A percentile compares a stretch with the other conserved stretches of the same genome.
Evolutionary conservation across 1,140 invertebrate species (phyloP).

Genomic region (Cyphomyrmex costatus): DNA sequence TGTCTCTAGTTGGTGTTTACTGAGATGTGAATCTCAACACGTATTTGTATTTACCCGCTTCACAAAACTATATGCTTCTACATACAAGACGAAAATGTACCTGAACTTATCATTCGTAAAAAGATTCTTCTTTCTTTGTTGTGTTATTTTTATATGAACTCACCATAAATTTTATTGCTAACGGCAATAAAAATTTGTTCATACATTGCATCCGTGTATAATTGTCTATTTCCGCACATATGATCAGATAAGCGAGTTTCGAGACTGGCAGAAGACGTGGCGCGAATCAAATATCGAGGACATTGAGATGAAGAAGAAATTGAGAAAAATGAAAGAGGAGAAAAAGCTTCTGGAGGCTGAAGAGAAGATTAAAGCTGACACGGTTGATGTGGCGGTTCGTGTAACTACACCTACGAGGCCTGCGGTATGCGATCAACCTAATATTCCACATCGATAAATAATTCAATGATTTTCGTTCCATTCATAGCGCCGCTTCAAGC

Average conservation of each 20-base stretch:
- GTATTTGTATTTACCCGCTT: background rate
- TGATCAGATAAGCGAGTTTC: conserved; percentile 73
- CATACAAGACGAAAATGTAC: conserved; percentile 21
- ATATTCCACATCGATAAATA: conserved; percentile 39
- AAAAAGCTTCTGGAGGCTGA: conserved; percentile 63
- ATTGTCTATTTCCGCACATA: conserved; percentile 48
- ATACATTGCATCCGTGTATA: conserved; percentile 2
- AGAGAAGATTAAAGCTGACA: conserved; percentile 62
- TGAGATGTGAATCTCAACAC: background rate
- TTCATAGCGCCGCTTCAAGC: background rate
- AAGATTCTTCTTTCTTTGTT: background rate
- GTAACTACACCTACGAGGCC: background rate
- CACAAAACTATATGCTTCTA: conserved; percentile 8
- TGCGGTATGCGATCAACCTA: conserved; percentile 20
- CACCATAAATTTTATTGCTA: conserved; percentile 26
- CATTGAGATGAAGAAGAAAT: conserved; percentile 62
- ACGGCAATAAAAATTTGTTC: conserved; percentile 26
- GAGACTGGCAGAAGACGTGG: conserved; percentile 73
- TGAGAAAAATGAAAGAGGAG: conserved; percentile 62
- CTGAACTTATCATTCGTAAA: background rate
- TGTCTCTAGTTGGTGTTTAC: too few relatives aligned
- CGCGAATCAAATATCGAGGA: conserved; percentile 56
- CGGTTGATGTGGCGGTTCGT: conserved; percentile 52
- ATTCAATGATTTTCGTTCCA: conserved; percentile 5
- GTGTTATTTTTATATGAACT: conserved; percentile 30